These are phyloP conservation scores for Drosophila equinoxialis DNA, from an alignment of 1,140 invertebrate genomes.

Conservation along the genomic window DNA sequence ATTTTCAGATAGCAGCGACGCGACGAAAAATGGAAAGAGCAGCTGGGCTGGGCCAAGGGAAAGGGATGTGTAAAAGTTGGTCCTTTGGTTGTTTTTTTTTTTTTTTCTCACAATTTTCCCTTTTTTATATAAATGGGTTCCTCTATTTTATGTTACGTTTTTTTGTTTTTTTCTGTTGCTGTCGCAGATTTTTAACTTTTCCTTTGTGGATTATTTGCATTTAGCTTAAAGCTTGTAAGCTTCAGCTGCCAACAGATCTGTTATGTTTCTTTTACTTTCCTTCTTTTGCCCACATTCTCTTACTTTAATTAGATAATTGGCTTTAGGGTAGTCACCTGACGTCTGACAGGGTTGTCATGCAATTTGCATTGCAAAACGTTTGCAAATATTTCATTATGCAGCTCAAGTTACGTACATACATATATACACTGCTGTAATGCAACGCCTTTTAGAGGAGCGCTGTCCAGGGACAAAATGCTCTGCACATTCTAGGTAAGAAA, in stretches of 20 bases:
- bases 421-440: not conserved
- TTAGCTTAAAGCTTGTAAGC: conserved; percentile 62
- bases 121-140: conserved; percentile 18
- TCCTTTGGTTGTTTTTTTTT: conserved; percentile 48
- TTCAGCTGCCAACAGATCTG: conserved; percentile 47
- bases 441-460: not conserved
- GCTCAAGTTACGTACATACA: conserved; percentile 30
- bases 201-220: conserved; percentile 63
- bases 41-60: not conserved
- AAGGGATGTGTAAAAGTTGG: conserved; percentile 51
- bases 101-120: not conserved
- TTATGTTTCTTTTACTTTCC: conserved; percentile 32
- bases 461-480: not conserved
- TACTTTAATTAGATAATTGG: conserved; percentile 78
- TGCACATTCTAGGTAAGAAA: not conserved
- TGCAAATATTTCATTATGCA: conserved; percentile 78
- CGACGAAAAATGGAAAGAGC: not conserved
- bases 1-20: conserved; percentile 38
- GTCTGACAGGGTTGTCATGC: conserved; percentile 24
- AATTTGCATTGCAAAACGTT: conserved; percentile 77
- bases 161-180: not conserved
- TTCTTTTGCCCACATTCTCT: not conserved
- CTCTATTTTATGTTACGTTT: not conserved
- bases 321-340: conserved; percentile 18
- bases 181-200: conserved; percentile 37